phyloP scores from a whole-genome alignment of 2,113 vertebrate genomes.

The Trinectes maculatus region DNA sequence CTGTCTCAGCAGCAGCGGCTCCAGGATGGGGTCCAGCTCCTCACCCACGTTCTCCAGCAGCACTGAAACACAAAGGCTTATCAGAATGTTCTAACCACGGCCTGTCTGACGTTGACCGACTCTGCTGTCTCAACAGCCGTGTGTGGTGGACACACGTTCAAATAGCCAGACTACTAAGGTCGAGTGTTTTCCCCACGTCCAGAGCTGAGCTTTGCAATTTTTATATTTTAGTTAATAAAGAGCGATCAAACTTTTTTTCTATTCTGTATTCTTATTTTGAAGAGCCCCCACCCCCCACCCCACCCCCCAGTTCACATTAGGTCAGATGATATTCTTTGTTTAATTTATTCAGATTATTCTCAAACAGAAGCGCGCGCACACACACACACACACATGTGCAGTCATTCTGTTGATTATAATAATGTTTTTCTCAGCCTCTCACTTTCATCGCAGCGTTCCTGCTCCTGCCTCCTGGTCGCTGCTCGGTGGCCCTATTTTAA shows the following conservation, averaged over 20 bases:
- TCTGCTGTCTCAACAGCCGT: background rate
- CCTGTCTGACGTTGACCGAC: background rate
- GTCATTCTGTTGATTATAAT: background rate
- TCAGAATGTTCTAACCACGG: background rate
- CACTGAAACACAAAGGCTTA: slow-evolving; percentile 73
- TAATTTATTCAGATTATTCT: no score
- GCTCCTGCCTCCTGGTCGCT: background rate
- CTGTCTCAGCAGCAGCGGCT: slow-evolving; percentile 89
- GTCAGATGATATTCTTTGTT: no score
- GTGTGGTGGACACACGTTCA: background rate
- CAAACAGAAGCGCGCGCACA: no score
- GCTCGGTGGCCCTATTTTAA: background rate
- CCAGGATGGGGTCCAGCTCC: slow-evolving; percentile 90
- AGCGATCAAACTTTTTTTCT: no score
- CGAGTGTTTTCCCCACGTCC: slow-evolving; percentile 4
- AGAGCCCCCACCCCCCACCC: no score
- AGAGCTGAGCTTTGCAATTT: background rate
- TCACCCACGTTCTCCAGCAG: slow-evolving; percentile 90
- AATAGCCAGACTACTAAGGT: background rate
- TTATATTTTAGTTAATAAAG: no score
- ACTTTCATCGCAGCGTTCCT: background rate
- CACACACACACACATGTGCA: background rate
- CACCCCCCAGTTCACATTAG: no score
- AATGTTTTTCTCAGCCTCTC: background rate
- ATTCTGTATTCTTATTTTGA: no score